These are phyloP conservation scores for Rana temporaria DNA, from an alignment of 2,113 vertebrate species.

Conservation along the genomic window DNA sequence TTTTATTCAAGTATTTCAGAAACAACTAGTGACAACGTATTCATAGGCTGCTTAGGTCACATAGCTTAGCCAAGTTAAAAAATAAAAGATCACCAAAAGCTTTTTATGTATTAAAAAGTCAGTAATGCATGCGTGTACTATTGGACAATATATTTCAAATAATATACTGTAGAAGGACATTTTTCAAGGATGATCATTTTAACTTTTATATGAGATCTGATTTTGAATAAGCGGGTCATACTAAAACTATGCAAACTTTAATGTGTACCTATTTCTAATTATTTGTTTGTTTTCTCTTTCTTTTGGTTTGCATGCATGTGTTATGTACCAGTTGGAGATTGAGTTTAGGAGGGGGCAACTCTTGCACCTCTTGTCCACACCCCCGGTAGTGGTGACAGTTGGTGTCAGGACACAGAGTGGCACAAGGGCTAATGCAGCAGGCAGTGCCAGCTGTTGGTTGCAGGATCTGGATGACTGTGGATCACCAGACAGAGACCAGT, in stretches of 20 bases:
- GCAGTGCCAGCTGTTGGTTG: no score
- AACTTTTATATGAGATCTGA: background rate
- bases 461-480: no score
- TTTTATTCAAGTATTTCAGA: slow-evolving; percentile 61
- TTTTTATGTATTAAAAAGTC: background rate
- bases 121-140: background rate
- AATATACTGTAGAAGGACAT: background rate
- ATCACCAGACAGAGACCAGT: no score
- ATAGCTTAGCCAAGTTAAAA: background rate
- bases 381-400: no score
- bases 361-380: no score
- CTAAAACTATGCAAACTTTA: background rate
- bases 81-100: background rate
- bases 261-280: no score
- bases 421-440: no score
- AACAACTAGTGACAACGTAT: slow-evolving; percentile 43
- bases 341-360: no score
- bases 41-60: background rate
- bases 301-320: no score
- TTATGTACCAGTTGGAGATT: no score
- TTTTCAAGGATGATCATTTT: background rate
- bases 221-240: background rate
- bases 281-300: no score
- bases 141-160: background rate
- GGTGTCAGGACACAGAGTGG: no score